Conservation (phyloP, 2,888 invertebrate genomes). For the Sphecodes monilicornis region DNA sequence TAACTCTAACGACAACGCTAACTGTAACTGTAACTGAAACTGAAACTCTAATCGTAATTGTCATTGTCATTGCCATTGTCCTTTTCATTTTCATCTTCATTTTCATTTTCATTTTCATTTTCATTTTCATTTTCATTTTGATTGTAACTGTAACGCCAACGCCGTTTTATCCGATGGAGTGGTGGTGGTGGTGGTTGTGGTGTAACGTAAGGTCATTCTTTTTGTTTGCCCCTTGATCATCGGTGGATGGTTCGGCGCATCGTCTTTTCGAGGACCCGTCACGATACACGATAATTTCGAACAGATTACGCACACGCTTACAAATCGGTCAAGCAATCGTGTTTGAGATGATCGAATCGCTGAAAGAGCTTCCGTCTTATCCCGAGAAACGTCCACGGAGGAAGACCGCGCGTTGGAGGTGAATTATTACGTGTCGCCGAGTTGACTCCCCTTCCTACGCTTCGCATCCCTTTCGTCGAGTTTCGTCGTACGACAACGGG, state of each 20-base stretch:
- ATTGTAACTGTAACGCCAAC: background rate
- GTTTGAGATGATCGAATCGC: constrained; percentile 42
- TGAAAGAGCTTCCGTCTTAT: constrained; percentile 15
- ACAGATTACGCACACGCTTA: background rate
- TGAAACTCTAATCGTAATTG: background rate
- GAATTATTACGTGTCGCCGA: constrained; percentile 33
- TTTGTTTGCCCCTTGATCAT: constrained; percentile 17
- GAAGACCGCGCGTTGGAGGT: constrained; percentile 49
- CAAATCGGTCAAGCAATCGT: background rate
- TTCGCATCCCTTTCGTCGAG: background rate
- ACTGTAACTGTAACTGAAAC: background rate
- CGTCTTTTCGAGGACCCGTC: constrained; percentile 13
- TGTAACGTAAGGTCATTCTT: constrained; percentile 22
- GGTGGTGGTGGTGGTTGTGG: constrained; percentile 9
- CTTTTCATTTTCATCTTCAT: no score
- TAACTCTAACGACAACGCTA: background rate
- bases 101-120: no score
- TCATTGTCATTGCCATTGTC: background rate
- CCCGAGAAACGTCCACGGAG: constrained; percentile 33
- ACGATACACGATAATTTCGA: constrained; percentile 18
- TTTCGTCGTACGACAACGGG: background rate
- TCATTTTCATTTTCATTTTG: no score
- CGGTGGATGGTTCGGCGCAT: constrained; percentile 27
- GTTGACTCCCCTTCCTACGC: background rate
- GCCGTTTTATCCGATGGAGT: background rate